Base-by-base conservation (phyloP, 2,888 invertebrate species). In the Drosophila colorata region DNA sequence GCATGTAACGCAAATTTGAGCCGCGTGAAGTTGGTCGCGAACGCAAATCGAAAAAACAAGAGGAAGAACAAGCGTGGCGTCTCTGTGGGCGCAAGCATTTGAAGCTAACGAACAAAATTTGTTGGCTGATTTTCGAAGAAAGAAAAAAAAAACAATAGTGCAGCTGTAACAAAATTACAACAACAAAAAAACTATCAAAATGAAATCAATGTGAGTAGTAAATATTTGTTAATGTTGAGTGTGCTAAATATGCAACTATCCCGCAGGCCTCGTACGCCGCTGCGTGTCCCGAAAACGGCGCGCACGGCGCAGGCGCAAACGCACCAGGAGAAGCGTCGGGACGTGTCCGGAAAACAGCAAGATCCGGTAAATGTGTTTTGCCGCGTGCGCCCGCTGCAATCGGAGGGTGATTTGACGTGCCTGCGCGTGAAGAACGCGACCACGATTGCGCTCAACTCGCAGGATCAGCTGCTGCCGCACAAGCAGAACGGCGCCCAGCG, bases 331-430 rank as follows among this genome's bases (percentile, higher is more conserved):
- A 74, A 70, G 3, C 76, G 80, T 0, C 53, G 74, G 5, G 78
- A 88, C 9, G 31, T 69, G 1, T 74, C 75, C 1, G 72, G 65
- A 1, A 89, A 83, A 49, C 76, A 74, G 38, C 93, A 94, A 73
- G 96, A 97, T 91, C 95, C 97, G 0, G 96, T 98, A 0, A 95
- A 97, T 93, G 98, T 98, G 0, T 98, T 95, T 88, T 98, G 98
- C 90, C 94, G 98, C 18, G 92, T 98, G 14, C 94, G 97, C 11
- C 98, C 98, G 0, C 93, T 97, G 90, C 95, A 95, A 88, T 94
- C 94, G 55, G 94, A 95, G 14, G 93, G 81, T 2, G 95, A 95
- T 91, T 87, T 93, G 9, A 93, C 95, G 0, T 96, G 96, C 89
- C 93, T 97, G 88, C 95, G 94, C 89, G 94, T 96, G 16, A 92